A percentile compares a stretch with the other conserved stretches of the same genome.
Conservation (phyloP, 2,113 vertebrate genomes). For the Gymnogyps californianus region DNA sequence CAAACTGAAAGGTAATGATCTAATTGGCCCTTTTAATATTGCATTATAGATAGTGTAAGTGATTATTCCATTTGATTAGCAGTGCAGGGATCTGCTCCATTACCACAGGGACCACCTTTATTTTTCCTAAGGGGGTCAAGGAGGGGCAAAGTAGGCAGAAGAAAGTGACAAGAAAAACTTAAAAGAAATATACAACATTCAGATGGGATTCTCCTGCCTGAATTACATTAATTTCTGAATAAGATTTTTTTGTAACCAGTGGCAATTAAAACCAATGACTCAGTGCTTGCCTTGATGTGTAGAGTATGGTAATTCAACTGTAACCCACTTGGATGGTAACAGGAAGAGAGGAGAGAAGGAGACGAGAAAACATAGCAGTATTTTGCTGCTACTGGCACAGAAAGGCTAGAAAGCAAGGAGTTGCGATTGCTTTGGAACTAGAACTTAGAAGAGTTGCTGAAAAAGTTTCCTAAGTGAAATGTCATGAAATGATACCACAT, state of each 20-base stretch:
- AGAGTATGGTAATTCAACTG: neutral
- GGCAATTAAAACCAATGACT: neutral
- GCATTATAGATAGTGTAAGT: neutral
- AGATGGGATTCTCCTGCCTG: neutral
- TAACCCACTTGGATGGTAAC: neutral
- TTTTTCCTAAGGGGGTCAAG: neutral
- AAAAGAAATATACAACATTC: neutral
- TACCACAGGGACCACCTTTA: neutral
- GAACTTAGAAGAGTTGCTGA: neutral
- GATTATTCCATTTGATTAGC: neutral
- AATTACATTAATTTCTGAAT: neutral
- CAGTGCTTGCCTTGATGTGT: neutral
- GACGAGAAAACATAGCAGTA: neutral
- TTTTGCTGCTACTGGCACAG: neutral
- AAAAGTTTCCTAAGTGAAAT: neutral
- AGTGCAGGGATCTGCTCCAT: neutral
- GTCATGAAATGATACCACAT: neutral
- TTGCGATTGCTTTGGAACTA: neutral
- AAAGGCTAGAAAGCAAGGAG: neutral
- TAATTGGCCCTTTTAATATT: neutral
- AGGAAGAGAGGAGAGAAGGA: neutral
- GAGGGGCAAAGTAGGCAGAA: neutral
- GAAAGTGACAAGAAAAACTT: neutral
- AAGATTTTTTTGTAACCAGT: neutral
- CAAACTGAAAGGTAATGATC: neutral